Conservation (phyloP, 2,113 vertebrate genomes). For the Terrapene triunguis region DNA sequence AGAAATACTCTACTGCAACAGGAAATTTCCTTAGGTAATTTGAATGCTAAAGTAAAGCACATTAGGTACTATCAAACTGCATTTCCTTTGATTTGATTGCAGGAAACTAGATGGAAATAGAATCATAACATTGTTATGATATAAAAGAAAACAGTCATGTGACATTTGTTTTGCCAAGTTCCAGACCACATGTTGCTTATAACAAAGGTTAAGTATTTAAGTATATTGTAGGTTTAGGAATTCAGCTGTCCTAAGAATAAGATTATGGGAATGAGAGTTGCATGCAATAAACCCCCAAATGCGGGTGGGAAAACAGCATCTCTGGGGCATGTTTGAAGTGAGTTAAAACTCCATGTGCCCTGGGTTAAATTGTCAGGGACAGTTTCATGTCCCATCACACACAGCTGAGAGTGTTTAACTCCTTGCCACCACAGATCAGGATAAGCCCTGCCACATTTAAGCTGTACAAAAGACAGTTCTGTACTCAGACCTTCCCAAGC, state of each 20-base stretch:
- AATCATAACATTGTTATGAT: slow-evolving; percentile 64
- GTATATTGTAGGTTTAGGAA: slow-evolving; percentile 33
- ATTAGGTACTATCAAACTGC: slow-evolving; percentile 34
- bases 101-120: slow-evolving; percentile 70
- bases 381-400: not conserved
- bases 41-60: slow-evolving; percentile 28
- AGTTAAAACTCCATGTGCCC: not conserved
- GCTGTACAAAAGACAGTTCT: not conserved
- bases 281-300: not conserved
- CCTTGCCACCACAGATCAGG: not conserved
- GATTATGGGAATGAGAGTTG: not conserved
- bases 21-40: slow-evolving; percentile 1
- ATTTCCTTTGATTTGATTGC: slow-evolving; percentile 62
- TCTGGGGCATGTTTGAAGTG: not conserved
- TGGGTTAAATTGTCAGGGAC: fast-evolving
- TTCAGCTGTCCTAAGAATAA: not conserved
- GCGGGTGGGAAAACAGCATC: slow-evolving; percentile 3
- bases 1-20: slow-evolving; percentile 3
- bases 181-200: slow-evolving; percentile 47
- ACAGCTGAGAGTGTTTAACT: not conserved
- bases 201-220: slow-evolving; percentile 41
- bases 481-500: not conserved
- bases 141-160: slow-evolving; percentile 44
- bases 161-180: slow-evolving; percentile 51
- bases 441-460: not conserved